Conservation (phyloP, 2,113 vertebrate species). For the Istiophorus platypterus region DNA sequence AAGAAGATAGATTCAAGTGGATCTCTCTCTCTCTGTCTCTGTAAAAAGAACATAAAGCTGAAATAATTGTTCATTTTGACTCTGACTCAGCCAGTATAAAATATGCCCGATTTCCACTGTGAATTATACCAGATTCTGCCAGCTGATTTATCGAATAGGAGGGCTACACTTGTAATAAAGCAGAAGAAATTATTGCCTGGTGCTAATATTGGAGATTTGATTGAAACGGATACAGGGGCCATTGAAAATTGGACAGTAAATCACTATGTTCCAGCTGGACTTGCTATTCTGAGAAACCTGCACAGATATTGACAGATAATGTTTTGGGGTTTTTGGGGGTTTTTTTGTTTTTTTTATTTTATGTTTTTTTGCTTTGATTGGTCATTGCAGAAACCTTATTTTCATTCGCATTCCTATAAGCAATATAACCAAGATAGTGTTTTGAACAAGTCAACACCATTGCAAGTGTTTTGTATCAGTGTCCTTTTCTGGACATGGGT, state of each 20-base stretch:
- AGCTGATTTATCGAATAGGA: slow-evolving; percentile 73
- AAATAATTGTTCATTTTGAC: slow-evolving; percentile 73
- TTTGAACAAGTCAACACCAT: slow-evolving; percentile 31
- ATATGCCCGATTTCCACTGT: slow-evolving; percentile 76
- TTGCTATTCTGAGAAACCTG: slow-evolving; percentile 57
- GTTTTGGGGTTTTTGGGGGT: no score
- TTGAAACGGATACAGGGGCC: slow-evolving; percentile 79
- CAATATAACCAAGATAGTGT: slow-evolving; percentile 54
- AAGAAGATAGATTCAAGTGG: slow-evolving; percentile 28
- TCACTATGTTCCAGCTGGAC: slow-evolving; percentile 69
- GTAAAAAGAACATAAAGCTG: slow-evolving; percentile 58
- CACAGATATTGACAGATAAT: slow-evolving; percentile 78
- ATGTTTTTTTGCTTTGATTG: slow-evolving; percentile 71
- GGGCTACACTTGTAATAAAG: slow-evolving; percentile 77
- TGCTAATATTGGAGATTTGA: slow-evolving; percentile 83
- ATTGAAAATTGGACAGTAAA: slow-evolving; percentile 79
- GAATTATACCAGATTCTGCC: slow-evolving; percentile 67
- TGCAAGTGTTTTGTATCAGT: slow-evolving; percentile 20
- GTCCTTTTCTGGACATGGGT: neutral
- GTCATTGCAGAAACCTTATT: slow-evolving; percentile 75
- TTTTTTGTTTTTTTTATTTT: slow-evolving; percentile 43
- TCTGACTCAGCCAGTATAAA: slow-evolving; percentile 71
- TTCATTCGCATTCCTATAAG: slow-evolving; percentile 69
- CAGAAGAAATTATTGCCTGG: slow-evolving; percentile 75
- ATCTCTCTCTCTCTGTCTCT: neutral